phyloP scores from a whole-genome alignment of 2,888 invertebrate species.

The Bombyx huttoni region DNA sequence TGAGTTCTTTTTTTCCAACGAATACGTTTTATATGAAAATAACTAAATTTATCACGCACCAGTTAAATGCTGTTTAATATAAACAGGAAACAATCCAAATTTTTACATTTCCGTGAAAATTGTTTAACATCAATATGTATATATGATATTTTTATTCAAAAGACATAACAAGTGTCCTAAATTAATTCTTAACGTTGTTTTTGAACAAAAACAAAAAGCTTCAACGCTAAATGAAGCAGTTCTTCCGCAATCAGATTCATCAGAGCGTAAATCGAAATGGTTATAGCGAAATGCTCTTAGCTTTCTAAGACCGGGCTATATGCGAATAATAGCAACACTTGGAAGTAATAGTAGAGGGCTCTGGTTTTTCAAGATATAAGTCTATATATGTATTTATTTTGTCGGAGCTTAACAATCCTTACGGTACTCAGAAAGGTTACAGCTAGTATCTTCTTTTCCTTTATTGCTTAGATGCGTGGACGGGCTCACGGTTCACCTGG shows the following conservation, averaged over 20 bases:
- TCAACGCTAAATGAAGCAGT: neutral
- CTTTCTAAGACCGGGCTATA: neutral
- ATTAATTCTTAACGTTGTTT: neutral
- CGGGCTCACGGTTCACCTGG: too few species aligned
- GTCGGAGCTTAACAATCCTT: neutral
- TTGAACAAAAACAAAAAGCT: neutral
- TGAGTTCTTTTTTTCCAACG: too few species aligned
- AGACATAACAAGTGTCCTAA: neutral
- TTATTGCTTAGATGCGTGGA: too few species aligned
- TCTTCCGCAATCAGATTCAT: neutral
- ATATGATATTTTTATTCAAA: too few species aligned
- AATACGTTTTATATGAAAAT: too few species aligned
- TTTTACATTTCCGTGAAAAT: too few species aligned
- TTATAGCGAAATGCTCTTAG: slow-evolving; percentile 1
- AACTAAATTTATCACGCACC: too few species aligned
- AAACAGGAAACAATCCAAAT: too few species aligned
- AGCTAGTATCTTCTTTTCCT: neutral
- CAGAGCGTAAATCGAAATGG: neutral
- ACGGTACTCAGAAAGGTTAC: neutral
- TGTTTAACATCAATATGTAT: too few species aligned
- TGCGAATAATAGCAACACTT: neutral
- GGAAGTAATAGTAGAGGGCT: neutral
- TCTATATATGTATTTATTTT: neutral
- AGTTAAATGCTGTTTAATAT: too few species aligned
- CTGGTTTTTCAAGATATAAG: neutral